Percentiles rank a stretch among this genome's conserved stretches.
phyloP scores from a whole-genome alignment of 35 echinoderm and acorn worm species.

The Amphiura filiformis region DNA sequence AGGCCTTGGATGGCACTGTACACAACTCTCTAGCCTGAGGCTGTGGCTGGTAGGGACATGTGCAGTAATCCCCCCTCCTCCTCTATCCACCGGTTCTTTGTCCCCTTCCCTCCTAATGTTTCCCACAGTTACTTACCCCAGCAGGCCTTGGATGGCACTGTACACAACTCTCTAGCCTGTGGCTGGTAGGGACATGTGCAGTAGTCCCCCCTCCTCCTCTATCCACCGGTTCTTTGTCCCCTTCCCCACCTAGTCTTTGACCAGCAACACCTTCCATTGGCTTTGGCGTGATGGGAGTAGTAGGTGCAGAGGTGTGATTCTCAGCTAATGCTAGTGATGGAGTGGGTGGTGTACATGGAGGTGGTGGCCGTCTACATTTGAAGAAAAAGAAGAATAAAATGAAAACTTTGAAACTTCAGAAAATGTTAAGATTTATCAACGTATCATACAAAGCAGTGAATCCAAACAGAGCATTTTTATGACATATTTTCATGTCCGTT shows the following conservation, averaged over 20 bases:
- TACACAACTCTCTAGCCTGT: background rate
- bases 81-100: background rate
- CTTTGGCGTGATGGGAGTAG: conserved; percentile 10
- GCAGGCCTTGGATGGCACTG: conserved; percentile 4
- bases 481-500: too few species aligned
- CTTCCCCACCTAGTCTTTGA: background rate
- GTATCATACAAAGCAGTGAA: too few species aligned
- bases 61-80: background rate
- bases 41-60: too few species aligned
- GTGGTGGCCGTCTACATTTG: background rate
- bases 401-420: background rate
- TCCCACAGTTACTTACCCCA: background rate
- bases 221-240: background rate
- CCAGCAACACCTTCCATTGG: conserved; percentile 1
- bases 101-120: background rate
- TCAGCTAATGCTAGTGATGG: background rate
- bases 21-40: background rate
- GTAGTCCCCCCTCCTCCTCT: background rate
- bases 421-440: too few species aligned
- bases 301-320: background rate
- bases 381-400: background rate
- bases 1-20: background rate
- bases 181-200: background rate
- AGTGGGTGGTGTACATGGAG: conserved; percentile 4
- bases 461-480: too few species aligned